A percentile compares a stretch with the other conserved stretches of the same genome.
phyloP scores from a whole-genome alignment of 2,113 vertebrate genomes.

The Oriolus oriolus region DNA sequence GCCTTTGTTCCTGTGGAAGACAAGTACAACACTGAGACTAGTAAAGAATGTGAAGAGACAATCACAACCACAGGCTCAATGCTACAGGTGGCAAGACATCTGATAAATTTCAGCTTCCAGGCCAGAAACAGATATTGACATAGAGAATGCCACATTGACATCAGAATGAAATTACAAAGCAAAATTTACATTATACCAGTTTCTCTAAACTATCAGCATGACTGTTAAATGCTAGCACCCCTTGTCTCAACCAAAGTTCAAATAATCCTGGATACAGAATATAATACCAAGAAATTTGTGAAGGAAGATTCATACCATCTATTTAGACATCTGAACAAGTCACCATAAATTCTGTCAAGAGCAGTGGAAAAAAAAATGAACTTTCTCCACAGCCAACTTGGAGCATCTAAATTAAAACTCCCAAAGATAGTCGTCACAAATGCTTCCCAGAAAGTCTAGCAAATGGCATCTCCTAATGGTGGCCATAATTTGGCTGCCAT shows the following conservation, averaged over 20 bases:
- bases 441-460: background rate
- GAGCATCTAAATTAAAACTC: conserved; percentile 4
- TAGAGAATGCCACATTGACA: background rate
- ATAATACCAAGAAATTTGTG: background rate
- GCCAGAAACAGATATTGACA: background rate
- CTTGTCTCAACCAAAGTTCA: background rate
- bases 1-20: background rate
- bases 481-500: background rate
- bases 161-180: background rate
- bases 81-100: background rate
- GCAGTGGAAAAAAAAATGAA: background rate
- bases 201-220: background rate
- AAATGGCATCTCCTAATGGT: background rate
- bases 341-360: background rate
- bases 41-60: background rate
- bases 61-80: background rate
- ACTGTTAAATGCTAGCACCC: background rate
- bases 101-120: background rate
- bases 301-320: background rate
- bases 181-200: background rate
- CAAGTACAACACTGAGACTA: background rate
- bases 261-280: background rate
- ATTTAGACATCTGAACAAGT: background rate
- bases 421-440: background rate
- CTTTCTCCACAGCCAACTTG: background rate